Evolutionary conservation across 1,140 invertebrate species (phyloP).

Genomic region (Drosophila truncata): DNA sequence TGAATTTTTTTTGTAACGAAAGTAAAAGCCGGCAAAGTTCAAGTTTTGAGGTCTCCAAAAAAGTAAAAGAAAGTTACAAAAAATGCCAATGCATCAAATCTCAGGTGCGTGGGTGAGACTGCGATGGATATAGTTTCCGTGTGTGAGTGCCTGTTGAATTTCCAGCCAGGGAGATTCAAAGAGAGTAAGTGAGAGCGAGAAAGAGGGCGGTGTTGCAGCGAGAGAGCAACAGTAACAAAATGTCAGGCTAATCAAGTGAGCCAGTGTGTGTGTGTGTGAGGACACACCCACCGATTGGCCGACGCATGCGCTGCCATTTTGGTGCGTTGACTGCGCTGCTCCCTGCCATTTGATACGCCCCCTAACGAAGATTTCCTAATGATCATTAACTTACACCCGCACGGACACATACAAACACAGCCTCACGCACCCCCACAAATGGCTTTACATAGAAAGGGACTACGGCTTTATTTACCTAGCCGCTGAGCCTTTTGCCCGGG

Average conservation of each 20-base stretch:
- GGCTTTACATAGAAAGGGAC: slow-evolving; percentile 29
- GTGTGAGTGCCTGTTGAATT: slow-evolving; percentile 74
- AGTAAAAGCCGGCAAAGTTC: slow-evolving; percentile 56
- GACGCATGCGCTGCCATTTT: slow-evolving; percentile 68
- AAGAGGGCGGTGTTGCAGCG: slow-evolving; percentile 13
- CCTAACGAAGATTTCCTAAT: slow-evolving; percentile 33
- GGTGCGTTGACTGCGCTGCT: slow-evolving; percentile 31
- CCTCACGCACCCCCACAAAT: slow-evolving; percentile 7
- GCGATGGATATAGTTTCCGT: slow-evolving; percentile 13
- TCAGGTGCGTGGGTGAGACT: slow-evolving; percentile 1
- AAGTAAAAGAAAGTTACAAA: not conserved
- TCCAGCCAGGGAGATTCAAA: slow-evolving; percentile 6
- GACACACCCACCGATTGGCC: slow-evolving; percentile 67
- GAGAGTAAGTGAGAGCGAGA: slow-evolving; percentile 7
- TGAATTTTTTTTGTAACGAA: slow-evolving; percentile 10
- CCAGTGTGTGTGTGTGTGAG: slow-evolving; percentile 14
- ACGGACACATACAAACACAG: not conserved
- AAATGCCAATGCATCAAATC: slow-evolving; percentile 35
- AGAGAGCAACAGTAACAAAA: slow-evolving; percentile 62
- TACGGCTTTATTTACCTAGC: slow-evolving; percentile 67
- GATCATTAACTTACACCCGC: slow-evolving; percentile 47
- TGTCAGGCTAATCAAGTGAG: slow-evolving; percentile 78
- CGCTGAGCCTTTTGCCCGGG: slow-evolving; percentile 74
- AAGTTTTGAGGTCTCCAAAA: slow-evolving; percentile 6
- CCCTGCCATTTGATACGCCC: slow-evolving; percentile 61